Conservation (phyloP, 2,113 vertebrate genomes). For the Microtus ochrogaster region DNA sequence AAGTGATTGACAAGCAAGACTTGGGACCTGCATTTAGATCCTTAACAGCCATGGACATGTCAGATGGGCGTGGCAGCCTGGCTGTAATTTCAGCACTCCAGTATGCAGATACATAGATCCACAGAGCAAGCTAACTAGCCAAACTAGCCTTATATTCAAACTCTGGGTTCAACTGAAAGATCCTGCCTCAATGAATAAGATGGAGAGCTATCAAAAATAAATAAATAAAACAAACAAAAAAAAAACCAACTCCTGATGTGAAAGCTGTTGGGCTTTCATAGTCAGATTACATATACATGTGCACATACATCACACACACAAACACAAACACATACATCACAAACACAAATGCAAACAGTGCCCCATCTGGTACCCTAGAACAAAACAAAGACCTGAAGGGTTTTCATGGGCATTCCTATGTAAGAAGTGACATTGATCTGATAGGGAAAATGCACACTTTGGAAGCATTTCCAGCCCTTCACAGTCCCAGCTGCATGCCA, state of each 20-base stretch:
- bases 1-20: background rate
- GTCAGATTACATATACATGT: background rate
- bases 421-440: background rate
- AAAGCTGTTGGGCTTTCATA: background rate
- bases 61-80: background rate
- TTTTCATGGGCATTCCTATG: rapidly evolving
- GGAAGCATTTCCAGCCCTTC: background rate
- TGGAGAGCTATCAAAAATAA: background rate
- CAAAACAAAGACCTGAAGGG: background rate
- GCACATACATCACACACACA: background rate
- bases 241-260: background rate
- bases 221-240: background rate
- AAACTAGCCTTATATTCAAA: background rate
- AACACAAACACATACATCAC: background rate
- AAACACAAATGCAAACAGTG: background rate
- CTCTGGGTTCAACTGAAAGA: background rate
- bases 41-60: too few relatives aligned
- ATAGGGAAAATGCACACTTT: background rate
- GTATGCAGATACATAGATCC: background rate
- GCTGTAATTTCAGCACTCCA: too few relatives aligned
- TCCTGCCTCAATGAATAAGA: too few relatives aligned
- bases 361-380: background rate
- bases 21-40: background rate
- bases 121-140: background rate
- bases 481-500: background rate